A percentile compares a stretch with the other conserved stretches of the same genome.
phyloP scores from a whole-genome alignment of 1,140 invertebrate species.

The Trinorchestia longiramus region DNA sequence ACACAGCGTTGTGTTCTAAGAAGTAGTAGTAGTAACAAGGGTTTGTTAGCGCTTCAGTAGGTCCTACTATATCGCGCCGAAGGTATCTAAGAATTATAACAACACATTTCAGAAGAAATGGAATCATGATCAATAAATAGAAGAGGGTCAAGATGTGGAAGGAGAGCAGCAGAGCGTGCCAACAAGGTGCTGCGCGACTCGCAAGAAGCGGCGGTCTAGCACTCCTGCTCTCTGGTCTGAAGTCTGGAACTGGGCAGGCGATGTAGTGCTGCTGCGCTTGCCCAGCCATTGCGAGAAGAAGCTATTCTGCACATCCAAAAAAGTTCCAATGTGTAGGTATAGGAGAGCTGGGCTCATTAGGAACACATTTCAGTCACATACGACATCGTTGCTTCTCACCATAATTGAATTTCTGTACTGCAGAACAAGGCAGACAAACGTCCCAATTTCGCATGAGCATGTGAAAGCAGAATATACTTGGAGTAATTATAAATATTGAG shows the following conservation, averaged over 20 bases:
- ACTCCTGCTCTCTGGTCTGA: background rate
- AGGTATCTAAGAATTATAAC: too few relatives aligned
- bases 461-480: background rate
- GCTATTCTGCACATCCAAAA: background rate
- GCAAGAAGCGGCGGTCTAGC: background rate
- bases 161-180: background rate
- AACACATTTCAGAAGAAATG: background rate
- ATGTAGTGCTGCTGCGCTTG: conserved; percentile 10
- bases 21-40: too few relatives aligned
- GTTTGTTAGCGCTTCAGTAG: too few relatives aligned
- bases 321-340: background rate
- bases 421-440: background rate
- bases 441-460: background rate
- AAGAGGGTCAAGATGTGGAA: background rate
- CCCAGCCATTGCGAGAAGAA: conserved; percentile 57
- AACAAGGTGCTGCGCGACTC: conserved; percentile 30
- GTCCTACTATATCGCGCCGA: too few relatives aligned
- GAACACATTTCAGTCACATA: background rate
- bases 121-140: background rate
- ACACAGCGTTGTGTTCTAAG: too few relatives aligned
- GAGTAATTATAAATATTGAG: background rate
- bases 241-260: background rate
- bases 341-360: background rate
- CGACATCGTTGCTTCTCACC: background rate
- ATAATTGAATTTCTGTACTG: background rate